phyloP scores from a whole-genome alignment of 2,888 invertebrate genomes.

The Laothoe populi region DNA sequence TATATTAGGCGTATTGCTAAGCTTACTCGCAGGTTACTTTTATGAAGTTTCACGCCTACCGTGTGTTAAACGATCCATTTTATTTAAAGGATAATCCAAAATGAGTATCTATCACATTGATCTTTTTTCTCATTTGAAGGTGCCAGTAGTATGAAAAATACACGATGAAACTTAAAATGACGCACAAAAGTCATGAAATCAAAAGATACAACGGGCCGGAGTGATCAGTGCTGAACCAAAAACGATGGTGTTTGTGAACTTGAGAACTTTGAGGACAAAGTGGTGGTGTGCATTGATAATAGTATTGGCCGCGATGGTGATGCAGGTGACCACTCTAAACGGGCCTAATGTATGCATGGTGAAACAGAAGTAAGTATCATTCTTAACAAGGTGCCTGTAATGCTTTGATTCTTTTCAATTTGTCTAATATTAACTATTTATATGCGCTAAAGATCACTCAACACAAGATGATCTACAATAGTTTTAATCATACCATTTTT shows the following conservation, averaged over 20 bases:
- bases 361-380: constrained; percentile 75
- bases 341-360: constrained; percentile 82
- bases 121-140: not conserved
- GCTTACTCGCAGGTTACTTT: too few species aligned
- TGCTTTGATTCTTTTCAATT: not conserved
- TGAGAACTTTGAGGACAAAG: constrained; percentile 34
- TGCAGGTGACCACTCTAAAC: constrained; percentile 60
- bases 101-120: not conserved
- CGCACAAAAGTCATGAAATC: not conserved
- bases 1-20: too few species aligned
- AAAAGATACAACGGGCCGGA: constrained; percentile 1
- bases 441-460: too few species aligned
- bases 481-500: too few species aligned
- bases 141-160: not conserved
- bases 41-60: too few species aligned
- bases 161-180: constrained; percentile 1
- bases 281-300: constrained; percentile 55
- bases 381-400: too few species aligned
- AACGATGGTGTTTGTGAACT: constrained; percentile 40
- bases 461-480: too few species aligned
- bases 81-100: too few species aligned
- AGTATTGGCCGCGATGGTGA: constrained; percentile 47
- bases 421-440: not conserved
- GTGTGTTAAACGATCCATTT: too few species aligned
- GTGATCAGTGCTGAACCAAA: constrained; percentile 17